Percentiles rank a stretch among this genome's conserved stretches.
Evolutionary conservation across 2,797 vertebrate species (phyloP).

Genomic region (Glyptemys insculpta): DNA sequence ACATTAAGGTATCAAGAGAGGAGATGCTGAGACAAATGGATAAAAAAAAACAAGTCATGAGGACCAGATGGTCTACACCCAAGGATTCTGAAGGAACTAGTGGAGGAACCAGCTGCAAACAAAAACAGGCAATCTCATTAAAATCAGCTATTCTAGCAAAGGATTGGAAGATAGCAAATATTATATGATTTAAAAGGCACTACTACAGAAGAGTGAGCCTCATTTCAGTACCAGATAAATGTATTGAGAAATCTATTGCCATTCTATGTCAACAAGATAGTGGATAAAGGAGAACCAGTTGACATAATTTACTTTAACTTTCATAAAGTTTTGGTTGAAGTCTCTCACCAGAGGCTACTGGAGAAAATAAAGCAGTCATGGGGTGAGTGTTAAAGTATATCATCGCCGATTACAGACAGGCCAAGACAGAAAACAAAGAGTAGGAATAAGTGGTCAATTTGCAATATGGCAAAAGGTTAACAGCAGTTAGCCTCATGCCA

Average conservation of each 20-base stretch:
- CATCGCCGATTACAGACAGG: background rate
- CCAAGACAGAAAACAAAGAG: background rate
- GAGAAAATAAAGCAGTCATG: rapidly evolving
- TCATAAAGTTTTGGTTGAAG: background rate
- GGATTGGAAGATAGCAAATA: background rate
- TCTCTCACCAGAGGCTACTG: background rate
- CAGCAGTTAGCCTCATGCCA: background rate
- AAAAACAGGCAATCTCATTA: background rate
- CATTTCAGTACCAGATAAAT: background rate
- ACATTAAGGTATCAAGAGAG: background rate
- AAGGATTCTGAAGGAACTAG: background rate
- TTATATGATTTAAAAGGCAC: background rate
- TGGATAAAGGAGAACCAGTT: background rate
- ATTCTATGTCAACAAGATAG: background rate
- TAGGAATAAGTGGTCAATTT: background rate
- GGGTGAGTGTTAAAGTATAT: background rate
- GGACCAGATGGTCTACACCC: background rate
- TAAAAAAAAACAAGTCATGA: background rate
- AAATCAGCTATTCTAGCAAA: background rate
- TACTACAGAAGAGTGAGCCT: background rate
- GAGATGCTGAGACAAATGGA: background rate
- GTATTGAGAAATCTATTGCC: background rate
- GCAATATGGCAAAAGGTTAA: background rate
- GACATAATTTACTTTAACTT: background rate
- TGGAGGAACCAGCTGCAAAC: background rate